Evolutionary conservation across 2,888 invertebrate species (phyloP).

Genomic region (Caenorhabditis plicata): DNA sequence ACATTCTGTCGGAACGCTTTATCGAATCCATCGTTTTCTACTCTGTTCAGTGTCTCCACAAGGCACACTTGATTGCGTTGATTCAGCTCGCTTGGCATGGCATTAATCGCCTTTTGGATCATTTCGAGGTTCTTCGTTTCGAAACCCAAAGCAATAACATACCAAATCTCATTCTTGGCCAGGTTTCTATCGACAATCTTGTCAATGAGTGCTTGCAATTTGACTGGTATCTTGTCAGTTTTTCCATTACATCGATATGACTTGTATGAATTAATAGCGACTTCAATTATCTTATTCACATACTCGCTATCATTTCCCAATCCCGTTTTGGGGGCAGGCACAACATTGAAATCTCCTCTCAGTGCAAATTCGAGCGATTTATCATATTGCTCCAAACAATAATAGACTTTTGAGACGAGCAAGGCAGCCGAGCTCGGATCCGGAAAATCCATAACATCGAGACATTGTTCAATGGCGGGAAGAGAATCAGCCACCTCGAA

Average conservation of each 20-base stretch:
- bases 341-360: constrained; percentile 23
- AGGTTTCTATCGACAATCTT: constrained; percentile 27
- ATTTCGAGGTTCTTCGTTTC: constrained; percentile 97
- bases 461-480: constrained; percentile 20
- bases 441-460: constrained; percentile 13
- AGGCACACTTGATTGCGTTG: constrained; percentile 75
- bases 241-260: too few relatives aligned
- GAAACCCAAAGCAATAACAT: constrained; percentile 87
- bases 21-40: constrained; percentile 93
- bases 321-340: constrained; percentile 11
- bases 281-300: constrained; percentile 28
- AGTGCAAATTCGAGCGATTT: constrained; percentile 27
- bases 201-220: constrained; percentile 11
- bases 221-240: constrained; percentile 2
- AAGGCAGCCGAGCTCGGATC: constrained; percentile 16
- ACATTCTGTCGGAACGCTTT: constrained; percentile 88
- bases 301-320: constrained; percentile 26
- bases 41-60: constrained; percentile 90
- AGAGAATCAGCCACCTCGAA: constrained; percentile 31
- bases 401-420: constrained; percentile 29
- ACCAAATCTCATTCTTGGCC: constrained; percentile 23
- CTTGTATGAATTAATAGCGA: constrained; percentile 23
- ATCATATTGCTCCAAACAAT: constrained; percentile 28
- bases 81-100: constrained; percentile 11
- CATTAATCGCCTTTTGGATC: constrained; percentile 81